phyloP scores from a whole-genome alignment of 2,113 vertebrate genomes.

The Entomyzon cyanotis region DNA sequence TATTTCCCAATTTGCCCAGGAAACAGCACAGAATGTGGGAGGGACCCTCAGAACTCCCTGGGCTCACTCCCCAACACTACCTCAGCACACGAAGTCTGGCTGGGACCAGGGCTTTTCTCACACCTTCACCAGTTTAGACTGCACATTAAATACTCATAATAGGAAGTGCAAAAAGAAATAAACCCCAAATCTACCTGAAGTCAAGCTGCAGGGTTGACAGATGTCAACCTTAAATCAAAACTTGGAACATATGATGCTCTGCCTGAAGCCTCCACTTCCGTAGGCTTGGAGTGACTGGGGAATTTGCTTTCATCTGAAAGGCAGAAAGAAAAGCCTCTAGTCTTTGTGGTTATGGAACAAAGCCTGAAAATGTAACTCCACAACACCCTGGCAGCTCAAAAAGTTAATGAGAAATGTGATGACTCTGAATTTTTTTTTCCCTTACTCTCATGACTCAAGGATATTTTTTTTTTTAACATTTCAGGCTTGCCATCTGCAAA shows the following conservation, averaged over 20 bases:
- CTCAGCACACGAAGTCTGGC: too few relatives aligned
- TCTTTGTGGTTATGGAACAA: slow-evolving; percentile 5
- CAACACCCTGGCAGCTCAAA: not conserved
- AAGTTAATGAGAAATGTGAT: not conserved
- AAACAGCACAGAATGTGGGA: accelerated
- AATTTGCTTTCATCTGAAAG: not conserved
- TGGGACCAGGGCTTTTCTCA: not conserved
- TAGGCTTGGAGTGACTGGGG: not conserved
- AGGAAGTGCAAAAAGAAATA: not conserved
- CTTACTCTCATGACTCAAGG: not conserved
- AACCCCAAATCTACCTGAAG: not conserved
- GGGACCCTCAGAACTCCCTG: not conserved
- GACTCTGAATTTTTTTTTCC: not conserved
- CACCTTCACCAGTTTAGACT: not conserved
- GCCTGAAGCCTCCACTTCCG: accelerated
- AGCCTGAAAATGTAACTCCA: not conserved
- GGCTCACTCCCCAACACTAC: not conserved
- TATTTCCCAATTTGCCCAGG: not conserved
- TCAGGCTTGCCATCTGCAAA: not conserved
- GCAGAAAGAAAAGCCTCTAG: not conserved
- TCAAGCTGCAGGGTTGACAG: not conserved
- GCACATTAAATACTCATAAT: not conserved
- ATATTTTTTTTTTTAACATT: not conserved
- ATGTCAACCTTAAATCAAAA: not conserved
- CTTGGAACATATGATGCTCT: not conserved